Conservation (phyloP, 2,888 invertebrate genomes). For the Ochropleura leucogaster region DNA sequence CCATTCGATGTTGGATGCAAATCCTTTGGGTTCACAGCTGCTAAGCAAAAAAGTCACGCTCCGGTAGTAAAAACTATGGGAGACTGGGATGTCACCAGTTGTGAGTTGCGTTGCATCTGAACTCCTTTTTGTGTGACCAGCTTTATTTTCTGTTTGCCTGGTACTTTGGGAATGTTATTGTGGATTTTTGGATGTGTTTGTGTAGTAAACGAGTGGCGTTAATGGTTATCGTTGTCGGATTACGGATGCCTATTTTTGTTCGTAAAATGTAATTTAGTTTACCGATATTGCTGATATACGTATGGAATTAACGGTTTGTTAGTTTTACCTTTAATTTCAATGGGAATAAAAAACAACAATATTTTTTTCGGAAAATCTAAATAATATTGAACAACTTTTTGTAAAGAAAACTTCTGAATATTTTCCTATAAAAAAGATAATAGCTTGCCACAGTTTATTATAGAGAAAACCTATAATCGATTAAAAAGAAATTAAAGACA, state of each 20-base stretch:
- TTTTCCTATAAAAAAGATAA: neutral
- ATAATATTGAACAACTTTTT: too few species aligned
- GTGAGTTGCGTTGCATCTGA: constrained; percentile 58
- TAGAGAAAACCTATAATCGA: neutral
- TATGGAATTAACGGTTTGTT: neutral
- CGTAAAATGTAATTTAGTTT: neutral
- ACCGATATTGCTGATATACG: neutral
- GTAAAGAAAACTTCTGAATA: neutral
- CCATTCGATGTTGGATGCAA: constrained; percentile 73
- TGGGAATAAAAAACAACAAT: too few species aligned
- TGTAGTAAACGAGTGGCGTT: neutral
- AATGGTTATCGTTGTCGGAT: neutral
- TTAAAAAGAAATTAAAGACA: constrained; percentile 20
- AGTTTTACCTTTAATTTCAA: too few species aligned
- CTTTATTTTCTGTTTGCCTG: constrained; percentile 66
- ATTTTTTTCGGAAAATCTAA: too few species aligned
- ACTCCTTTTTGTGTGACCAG: constrained; percentile 60
- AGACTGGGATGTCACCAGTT: constrained; percentile 60
- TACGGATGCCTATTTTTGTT: neutral
- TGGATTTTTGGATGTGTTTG: constrained; percentile 12
- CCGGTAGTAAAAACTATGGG: constrained; percentile 77
- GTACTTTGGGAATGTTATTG: constrained; percentile 50
- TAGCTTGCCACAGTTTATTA: neutral
- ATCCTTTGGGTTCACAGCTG: constrained; percentile 67
- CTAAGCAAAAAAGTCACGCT: constrained; percentile 79